Evolutionary conservation across 2,888 invertebrate genomes (phyloP).

Genomic region (Ophioninae sp.): DNA sequence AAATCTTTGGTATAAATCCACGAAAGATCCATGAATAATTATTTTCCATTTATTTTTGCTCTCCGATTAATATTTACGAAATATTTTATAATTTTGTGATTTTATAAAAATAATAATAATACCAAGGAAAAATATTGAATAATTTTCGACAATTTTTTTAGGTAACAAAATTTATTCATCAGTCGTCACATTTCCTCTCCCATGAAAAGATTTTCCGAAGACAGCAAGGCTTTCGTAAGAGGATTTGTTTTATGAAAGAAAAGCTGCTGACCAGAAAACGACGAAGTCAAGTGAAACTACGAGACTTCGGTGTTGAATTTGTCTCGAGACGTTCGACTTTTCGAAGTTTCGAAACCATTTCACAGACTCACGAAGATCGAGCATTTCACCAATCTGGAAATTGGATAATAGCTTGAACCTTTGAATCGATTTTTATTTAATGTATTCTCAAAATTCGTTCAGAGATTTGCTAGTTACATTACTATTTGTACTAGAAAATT

Average conservation of each 20-base stretch:
- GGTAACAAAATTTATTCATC: not conserved
- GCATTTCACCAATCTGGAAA: not conserved
- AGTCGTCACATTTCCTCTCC: not conserved
- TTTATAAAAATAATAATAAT: no score
- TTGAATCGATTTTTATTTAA: not conserved
- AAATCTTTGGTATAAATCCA: no score
- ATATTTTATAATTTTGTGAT: no score
- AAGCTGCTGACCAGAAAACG: conserved; percentile 22
- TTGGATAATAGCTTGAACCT: not conserved
- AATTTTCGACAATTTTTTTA: no score
- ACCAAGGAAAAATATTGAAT: no score
- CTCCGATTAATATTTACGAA: no score
- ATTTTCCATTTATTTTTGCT: no score
- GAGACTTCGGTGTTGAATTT: conserved; percentile 12
- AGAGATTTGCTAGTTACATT: no score
- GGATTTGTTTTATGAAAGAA: conserved; percentile 30
- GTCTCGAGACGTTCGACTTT: not conserved
- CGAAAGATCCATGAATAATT: no score
- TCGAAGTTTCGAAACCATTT: not conserved
- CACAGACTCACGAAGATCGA: not conserved
- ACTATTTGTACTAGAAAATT: not conserved
- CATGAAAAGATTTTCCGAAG: conserved; percentile 68
- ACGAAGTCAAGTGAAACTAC: conserved; percentile 10
- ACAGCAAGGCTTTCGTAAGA: conserved; percentile 25
- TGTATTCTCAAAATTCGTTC: not conserved